Evolutionary conservation across 2,888 invertebrate genomes (phyloP).

Genomic region (Stramonita haemastoma): DNA sequence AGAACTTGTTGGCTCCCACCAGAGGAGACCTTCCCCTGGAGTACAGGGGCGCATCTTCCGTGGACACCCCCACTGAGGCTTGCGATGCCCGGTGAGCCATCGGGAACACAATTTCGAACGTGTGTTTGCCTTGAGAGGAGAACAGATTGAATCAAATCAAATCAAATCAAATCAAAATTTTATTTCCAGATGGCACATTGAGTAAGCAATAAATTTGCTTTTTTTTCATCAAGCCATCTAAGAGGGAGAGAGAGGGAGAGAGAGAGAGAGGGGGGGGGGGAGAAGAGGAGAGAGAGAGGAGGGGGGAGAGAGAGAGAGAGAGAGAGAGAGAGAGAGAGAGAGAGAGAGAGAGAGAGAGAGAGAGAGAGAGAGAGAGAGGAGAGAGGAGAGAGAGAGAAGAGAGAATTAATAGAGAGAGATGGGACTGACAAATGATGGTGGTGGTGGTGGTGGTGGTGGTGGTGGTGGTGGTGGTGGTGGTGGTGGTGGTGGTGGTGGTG

Average conservation of each 20-base stretch:
- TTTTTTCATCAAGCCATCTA: too few species aligned
- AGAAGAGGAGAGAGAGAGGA: too few species aligned
- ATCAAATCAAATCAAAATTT: too few species aligned
- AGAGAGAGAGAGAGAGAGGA: background rate
- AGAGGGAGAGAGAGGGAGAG: background rate
- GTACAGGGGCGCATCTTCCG: slow-evolving; percentile 51
- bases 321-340: background rate
- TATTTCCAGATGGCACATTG: too few species aligned
- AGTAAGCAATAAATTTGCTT: too few species aligned
- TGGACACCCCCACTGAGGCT: slow-evolving; percentile 61
- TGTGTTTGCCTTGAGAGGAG: slow-evolving; percentile 50
- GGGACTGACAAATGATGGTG: too few species aligned
- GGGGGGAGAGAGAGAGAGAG: too few species aligned
- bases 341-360: background rate
- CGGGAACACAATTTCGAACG: slow-evolving; percentile 64
- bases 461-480: too few species aligned
- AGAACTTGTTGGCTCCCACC: slow-evolving; percentile 52
- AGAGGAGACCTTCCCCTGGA: slow-evolving; percentile 50
- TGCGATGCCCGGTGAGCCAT: slow-evolving; percentile 52
- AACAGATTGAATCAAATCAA: background rate
- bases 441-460: too few species aligned
- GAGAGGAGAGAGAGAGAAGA: background rate
- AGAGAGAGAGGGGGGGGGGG: background rate
- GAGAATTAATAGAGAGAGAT: background rate
- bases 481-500: too few species aligned